Evolutionary conservation across 2,888 invertebrate genomes (phyloP).

Genomic region (Pediacus dermestoides): DNA sequence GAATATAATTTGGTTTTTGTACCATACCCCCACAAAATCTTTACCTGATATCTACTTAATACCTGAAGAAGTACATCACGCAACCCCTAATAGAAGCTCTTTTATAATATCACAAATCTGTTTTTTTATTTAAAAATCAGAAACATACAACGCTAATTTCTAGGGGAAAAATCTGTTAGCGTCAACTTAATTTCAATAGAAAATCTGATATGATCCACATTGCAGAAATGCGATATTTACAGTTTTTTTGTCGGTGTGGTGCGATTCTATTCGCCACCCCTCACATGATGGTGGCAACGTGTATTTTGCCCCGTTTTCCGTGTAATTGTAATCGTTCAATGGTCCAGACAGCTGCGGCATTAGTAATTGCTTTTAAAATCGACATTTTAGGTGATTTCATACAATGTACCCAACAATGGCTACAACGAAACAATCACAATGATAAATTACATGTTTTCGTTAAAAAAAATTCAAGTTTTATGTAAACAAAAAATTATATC

Average conservation of each 20-base stretch:
- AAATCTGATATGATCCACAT: slow-evolving; percentile 8
- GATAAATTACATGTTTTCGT: slow-evolving; percentile 9
- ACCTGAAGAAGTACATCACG: too few species aligned
- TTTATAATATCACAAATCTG: too few species aligned
- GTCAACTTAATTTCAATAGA: neutral
- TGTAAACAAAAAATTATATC: too few species aligned
- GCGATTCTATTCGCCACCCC: neutral
- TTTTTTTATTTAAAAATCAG: too few species aligned
- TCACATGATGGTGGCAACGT: slow-evolving; percentile 15
- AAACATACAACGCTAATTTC: too few species aligned
- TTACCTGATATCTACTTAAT: too few species aligned
- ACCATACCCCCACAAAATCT: neutral
- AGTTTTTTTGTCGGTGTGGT: neutral
- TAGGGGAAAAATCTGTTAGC: too few species aligned
- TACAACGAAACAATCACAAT: slow-evolving; percentile 26
- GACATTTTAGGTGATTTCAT: slow-evolving; percentile 36
- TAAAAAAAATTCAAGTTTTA: too few species aligned
- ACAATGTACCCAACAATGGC: slow-evolving; percentile 32
- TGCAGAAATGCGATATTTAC: too few species aligned
- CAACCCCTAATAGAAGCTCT: too few species aligned
- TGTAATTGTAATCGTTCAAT: slow-evolving; percentile 39
- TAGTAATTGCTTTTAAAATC: slow-evolving; percentile 39
- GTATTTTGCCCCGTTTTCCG: slow-evolving; percentile 33
- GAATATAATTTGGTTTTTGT: slow-evolving; percentile 19
- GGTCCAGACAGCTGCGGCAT: slow-evolving; percentile 38